These are phyloP conservation scores for Rhynchonycteris naso DNA, from an alignment of 2,797 vertebrate species.

Conservation along the genomic window DNA sequence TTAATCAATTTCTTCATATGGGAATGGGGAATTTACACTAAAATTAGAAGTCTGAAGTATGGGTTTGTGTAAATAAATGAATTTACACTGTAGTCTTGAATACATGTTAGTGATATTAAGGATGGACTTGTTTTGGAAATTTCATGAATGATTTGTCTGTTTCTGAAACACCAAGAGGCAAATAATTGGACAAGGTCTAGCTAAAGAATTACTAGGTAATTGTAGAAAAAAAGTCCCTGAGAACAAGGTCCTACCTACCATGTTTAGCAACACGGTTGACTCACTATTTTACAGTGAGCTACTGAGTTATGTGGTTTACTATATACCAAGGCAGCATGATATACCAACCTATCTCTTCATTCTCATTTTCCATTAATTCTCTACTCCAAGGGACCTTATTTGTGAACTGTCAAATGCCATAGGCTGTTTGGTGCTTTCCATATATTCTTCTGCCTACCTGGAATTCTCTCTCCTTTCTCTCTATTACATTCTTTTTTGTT, in stretches of 20 bases:
- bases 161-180: background rate
- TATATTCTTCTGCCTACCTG: background rate
- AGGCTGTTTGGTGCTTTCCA: background rate
- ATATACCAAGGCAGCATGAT: background rate
- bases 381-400: background rate
- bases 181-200: background rate
- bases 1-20: background rate
- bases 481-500: background rate
- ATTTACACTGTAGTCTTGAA: background rate
- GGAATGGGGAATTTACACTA: background rate
- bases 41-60: slow-evolving; percentile 7
- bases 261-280: background rate
- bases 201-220: background rate
- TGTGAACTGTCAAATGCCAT: background rate
- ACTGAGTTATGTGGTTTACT: background rate
- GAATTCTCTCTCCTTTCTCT: background rate
- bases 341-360: background rate
- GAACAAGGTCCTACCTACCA: background rate
- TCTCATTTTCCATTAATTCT: background rate
- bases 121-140: background rate
- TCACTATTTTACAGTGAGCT: background rate
- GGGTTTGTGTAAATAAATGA: background rate
- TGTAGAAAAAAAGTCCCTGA: background rate
- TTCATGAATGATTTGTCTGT: background rate
- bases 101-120: background rate